Percentiles rank a stretch among this genome's conserved stretches.
Evolutionary conservation across 2,888 invertebrate genomes (phyloP).

Genomic region (Lithophane leautieri): DNA sequence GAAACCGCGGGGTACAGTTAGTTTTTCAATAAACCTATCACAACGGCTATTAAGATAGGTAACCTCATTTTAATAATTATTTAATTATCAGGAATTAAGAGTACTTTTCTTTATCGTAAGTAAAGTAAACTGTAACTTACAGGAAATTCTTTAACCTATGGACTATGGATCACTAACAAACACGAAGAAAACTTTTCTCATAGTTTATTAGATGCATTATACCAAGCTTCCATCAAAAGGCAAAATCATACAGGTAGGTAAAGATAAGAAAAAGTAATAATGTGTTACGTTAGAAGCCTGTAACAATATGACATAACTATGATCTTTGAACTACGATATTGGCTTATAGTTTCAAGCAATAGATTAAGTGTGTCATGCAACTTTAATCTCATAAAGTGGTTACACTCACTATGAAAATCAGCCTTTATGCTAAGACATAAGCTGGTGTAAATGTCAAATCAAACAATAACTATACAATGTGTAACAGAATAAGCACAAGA

Average conservation of each 20-base stretch:
- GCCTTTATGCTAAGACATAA: background rate
- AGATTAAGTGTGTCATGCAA: background rate
- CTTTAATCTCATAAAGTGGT: background rate
- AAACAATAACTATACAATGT: background rate
- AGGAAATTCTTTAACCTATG: too few species aligned
- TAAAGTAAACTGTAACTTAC: background rate
- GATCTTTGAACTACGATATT: conserved; percentile 20
- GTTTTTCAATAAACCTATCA: too few species aligned
- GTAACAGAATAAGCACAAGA: too few species aligned
- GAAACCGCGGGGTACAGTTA: too few species aligned
- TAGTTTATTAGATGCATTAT: background rate
- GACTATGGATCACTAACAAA: conserved; percentile 1
- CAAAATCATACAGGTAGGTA: background rate
- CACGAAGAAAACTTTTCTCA: background rate
- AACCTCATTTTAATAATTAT: background rate
- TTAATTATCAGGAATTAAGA: background rate
- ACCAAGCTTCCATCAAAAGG: background rate
- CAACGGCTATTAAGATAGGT: too few species aligned
- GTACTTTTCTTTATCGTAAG: background rate
- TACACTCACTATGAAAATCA: background rate
- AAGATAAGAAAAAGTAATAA: background rate
- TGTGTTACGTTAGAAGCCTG: background rate
- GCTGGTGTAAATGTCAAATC: background rate
- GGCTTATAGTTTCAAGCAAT: background rate
- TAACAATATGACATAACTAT: conserved; percentile 7